phyloP scores from a whole-genome alignment of 2,797 vertebrate species.

The Takifugu ocellatus region DNA sequence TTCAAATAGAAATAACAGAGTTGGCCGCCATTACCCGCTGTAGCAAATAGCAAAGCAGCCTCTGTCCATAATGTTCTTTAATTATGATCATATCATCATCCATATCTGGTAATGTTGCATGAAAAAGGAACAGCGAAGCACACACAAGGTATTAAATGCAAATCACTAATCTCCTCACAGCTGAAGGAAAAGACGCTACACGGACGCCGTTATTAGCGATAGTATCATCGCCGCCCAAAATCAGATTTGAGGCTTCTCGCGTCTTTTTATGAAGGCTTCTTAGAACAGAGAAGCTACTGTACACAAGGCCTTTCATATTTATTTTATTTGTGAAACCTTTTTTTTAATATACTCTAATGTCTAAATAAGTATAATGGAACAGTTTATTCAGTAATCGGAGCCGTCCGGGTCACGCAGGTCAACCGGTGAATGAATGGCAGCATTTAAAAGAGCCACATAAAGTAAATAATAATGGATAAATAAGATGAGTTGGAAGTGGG shows the following conservation, averaged over 20 bases:
- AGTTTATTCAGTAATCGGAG: too few species aligned
- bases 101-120: conserved; percentile 74
- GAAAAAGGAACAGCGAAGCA: conserved; percentile 66
- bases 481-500: too few species aligned
- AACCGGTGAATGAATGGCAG: too few species aligned
- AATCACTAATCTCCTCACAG: conserved; percentile 74
- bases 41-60: conserved; percentile 64
- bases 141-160: conserved; percentile 72
- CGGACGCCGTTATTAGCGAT: conserved; percentile 72
- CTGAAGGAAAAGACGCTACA: conserved; percentile 71
- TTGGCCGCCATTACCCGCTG: conserved; percentile 70
- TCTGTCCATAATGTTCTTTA: conserved; percentile 77
- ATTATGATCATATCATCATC: conserved; percentile 81
- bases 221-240: conserved; percentile 56
- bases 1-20: conserved; percentile 76
- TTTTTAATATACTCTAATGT: too few species aligned
- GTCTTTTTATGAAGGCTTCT: conserved; percentile 2
- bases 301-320: too few species aligned
- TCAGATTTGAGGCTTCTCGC: conserved; percentile 52
- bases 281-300: too few species aligned
- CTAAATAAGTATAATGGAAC: too few species aligned
- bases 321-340: too few species aligned
- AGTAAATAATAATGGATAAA: too few species aligned
- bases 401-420: too few species aligned
- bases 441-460: too few species aligned